Evolutionary conservation across 2,797 vertebrate species (phyloP), one percentile per base, ranked within the genome.

Genomic region (Hephaestus fuliginosus): DNA sequence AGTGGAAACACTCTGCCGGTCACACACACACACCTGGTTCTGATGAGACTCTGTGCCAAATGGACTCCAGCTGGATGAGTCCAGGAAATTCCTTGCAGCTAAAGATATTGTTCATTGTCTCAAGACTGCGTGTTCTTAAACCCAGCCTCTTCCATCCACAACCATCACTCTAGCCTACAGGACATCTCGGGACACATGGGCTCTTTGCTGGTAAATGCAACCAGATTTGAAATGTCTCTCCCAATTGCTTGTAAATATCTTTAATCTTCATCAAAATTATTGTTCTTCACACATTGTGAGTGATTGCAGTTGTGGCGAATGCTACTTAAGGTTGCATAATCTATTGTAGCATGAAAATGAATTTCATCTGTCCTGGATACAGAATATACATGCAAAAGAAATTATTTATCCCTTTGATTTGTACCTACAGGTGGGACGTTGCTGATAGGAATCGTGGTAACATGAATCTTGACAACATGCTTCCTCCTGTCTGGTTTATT

Each of bases 71-170:
- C 91, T 93, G 94, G 90, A 92, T 90, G 88, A 95, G 91, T 85
- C 70, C 81, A 93, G 92, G 92, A 95, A 94, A 94, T 94, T 95
- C 93, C 84, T 93, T 92, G 90, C 81, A 93, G 89, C 91, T 91
- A 89, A 88, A 94, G 86, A 91, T 93, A 92, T 87, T 88, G 91
- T 88, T 93, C 84, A 86, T 86, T 78, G 83, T 91, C 89, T 94
- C 79, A 89, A 89, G 81, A 85, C 87, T 90, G 84, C 68, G 20
- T 85, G 82, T 89, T 93, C 84, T 87, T 87, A 91, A 93, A 93
- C 81, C 74, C 67, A 83, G 83, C 77, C 63, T 89, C 86, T 88
- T 93, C 75, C 78, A 91, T 72, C 70, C 80, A 83, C 76, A 91
- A 79, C 71, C 76, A 77, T 83, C 75, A 81, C 51, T 81, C 51